These are phyloP conservation scores for Galemys pyrenaicus DNA, from an alignment of 2,113 vertebrate genomes.

Conservation along the genomic window DNA sequence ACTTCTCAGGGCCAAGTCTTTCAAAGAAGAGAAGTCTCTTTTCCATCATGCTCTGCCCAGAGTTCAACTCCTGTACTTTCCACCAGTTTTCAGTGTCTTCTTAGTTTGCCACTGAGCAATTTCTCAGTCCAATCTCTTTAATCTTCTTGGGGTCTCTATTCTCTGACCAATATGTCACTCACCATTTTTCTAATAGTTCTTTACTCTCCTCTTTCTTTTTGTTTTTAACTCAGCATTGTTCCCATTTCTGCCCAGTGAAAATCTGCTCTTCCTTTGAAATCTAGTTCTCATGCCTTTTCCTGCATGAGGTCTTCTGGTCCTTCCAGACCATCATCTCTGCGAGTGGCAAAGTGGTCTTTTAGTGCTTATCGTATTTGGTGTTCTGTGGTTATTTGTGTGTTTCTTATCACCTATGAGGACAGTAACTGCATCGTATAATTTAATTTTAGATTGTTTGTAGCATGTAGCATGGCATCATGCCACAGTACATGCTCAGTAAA, in stretches of 20 bases:
- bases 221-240: not conserved
- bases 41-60: not conserved
- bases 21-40: not conserved
- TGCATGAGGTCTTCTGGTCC: not conserved
- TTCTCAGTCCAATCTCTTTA: not conserved
- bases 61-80: fast-evolving
- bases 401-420: not conserved
- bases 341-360: not conserved
- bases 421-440: not conserved
- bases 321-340: not conserved
- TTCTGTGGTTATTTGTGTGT: constrained; percentile 16
- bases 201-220: not conserved
- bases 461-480: not conserved
- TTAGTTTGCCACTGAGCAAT: not conserved
- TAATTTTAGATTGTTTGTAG: constrained; percentile 17
- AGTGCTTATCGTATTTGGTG: not conserved
- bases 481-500: not conserved
- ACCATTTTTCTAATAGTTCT: not conserved
- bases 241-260: not conserved
- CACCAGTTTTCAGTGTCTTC: not conserved
- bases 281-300: not conserved
- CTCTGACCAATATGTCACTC: not conserved
- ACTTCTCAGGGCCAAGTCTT: not conserved
- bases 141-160: not conserved
- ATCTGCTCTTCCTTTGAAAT: not conserved